phyloP scores from a whole-genome alignment of 2,113 vertebrate species.

The Gorsachius goisagi region DNA sequence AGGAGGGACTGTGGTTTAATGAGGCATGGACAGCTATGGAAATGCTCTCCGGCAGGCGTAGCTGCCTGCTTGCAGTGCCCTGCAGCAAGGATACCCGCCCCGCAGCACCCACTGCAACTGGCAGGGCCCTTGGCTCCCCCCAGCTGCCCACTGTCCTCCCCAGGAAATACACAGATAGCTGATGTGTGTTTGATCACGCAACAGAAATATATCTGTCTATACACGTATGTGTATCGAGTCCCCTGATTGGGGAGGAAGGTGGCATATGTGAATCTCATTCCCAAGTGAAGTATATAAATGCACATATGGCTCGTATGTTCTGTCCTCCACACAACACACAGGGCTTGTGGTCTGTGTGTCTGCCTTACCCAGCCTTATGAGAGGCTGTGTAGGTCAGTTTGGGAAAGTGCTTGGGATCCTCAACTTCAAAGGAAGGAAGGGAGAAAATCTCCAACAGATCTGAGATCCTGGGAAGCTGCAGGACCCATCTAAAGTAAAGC shows the following conservation, averaged over 20 bases:
- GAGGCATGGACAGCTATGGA: background rate
- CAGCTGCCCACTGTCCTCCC: background rate
- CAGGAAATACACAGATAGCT: background rate
- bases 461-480: background rate
- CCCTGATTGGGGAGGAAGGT: background rate
- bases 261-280: background rate
- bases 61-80: background rate
- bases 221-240: fast-evolving
- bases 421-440: background rate
- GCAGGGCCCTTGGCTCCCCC: background rate
- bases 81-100: fast-evolving
- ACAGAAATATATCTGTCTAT: background rate
- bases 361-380: background rate
- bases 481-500: background rate
- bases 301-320: fast-evolving
- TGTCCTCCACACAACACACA: background rate
- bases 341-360: background rate
- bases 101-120: background rate
- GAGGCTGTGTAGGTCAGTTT: background rate
- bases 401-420: background rate
- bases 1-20: background rate
- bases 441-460: background rate
- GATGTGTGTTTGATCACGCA: background rate
- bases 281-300: background rate
- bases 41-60: background rate